Evolutionary conservation across 2,797 vertebrate genomes (phyloP).

Genomic region (Cuniculus paca): DNA sequence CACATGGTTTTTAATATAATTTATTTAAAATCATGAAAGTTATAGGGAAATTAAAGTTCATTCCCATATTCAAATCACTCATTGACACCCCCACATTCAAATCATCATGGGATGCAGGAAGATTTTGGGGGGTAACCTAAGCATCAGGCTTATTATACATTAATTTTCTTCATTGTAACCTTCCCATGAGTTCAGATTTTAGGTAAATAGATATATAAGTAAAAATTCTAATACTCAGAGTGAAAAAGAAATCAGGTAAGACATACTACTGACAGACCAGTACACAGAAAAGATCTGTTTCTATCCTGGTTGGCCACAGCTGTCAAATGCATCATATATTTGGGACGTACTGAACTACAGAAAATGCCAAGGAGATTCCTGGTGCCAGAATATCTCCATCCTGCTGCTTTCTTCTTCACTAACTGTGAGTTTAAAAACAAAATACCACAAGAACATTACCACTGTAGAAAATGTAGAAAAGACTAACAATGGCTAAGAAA

Average conservation of each 20-base stretch:
- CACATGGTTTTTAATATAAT: not conserved
- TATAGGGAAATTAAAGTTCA: not conserved
- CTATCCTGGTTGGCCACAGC: not conserved
- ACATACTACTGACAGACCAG: not conserved
- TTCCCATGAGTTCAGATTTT: constrained; percentile 3
- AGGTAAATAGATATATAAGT: not conserved
- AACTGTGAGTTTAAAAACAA: constrained; percentile 30
- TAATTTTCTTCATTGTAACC: not conserved
- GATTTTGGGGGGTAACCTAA: not conserved
- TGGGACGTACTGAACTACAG: not conserved
- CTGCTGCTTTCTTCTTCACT: not conserved
- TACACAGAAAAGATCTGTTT: not conserved
- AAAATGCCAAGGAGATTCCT: not conserved
- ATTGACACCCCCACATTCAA: not conserved
- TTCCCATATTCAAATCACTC: not conserved
- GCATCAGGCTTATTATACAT: not conserved
- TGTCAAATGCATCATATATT: not conserved
- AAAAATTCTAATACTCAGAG: not conserved
- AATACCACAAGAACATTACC: not conserved
- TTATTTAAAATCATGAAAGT: constrained; percentile 37
- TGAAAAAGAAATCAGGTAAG: not conserved
- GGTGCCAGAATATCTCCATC: not conserved
- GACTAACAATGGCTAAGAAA: constrained; percentile 7
- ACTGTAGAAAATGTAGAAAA: constrained; percentile 5
- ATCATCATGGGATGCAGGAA: not conserved